Evolutionary conservation across 2,888 invertebrate genomes (phyloP).

Genomic region (Ditula angustiorana): DNA sequence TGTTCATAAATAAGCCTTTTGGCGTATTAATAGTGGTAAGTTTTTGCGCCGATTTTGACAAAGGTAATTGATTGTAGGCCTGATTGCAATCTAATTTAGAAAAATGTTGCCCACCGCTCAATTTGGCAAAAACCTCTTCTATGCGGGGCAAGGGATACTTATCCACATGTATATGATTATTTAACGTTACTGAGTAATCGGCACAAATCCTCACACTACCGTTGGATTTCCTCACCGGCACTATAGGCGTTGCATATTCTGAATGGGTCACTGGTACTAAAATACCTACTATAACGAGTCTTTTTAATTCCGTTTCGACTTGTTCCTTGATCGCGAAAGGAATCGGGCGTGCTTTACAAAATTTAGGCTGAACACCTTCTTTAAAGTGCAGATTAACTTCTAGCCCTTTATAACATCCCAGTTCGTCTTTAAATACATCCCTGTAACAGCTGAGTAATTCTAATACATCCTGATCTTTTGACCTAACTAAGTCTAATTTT

Average conservation of each 20-base stretch:
- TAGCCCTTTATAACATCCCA: conserved; percentile 3
- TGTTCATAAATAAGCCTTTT: conserved; percentile 7
- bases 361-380: not conserved
- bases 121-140: not conserved
- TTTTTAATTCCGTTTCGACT: not conserved
- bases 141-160: not conserved
- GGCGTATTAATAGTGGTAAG: not conserved
- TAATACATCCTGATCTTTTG: not conserved
- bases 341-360: not conserved
- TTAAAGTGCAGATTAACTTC: not conserved
- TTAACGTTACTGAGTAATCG: not conserved
- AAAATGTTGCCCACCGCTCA: not conserved
- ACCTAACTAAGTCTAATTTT: not conserved
- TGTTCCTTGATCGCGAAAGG: not conserved
- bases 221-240: not conserved
- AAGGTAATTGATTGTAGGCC: not conserved
- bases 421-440: not conserved
- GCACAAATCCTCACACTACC: not conserved
- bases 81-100: not conserved
- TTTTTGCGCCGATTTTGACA: not conserved
- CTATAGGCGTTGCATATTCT: not conserved
- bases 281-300: not conserved
- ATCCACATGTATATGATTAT: not conserved
- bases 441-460: not conserved
- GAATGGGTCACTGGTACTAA: not conserved